Conservation (phyloP, 2,113 vertebrate genomes). For the Helogale parvula region DNA sequence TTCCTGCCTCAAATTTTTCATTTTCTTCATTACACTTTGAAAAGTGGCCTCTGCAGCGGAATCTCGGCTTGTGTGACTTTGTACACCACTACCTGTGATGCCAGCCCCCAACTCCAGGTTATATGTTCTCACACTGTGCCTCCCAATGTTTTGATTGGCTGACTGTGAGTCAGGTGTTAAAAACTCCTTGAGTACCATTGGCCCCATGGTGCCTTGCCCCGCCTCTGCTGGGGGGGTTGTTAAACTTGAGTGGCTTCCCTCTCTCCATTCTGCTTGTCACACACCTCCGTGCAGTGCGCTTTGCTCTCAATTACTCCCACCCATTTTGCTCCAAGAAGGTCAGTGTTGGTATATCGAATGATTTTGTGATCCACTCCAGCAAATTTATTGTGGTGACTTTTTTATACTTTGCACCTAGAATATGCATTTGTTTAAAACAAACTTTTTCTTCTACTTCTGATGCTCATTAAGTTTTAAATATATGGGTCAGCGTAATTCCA, state of each 20-base stretch:
- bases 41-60: not conserved
- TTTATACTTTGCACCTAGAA: not conserved
- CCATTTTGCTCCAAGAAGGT: not conserved
- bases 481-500: not conserved
- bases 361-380: not conserved
- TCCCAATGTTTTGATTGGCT: not conserved
- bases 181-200: not conserved
- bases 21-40: not conserved
- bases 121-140: not conserved
- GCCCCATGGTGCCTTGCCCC: fast-evolving
- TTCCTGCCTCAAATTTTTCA: not conserved
- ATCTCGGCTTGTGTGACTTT: not conserved
- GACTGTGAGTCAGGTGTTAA: not conserved
- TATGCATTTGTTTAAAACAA: not conserved
- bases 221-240: not conserved
- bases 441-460: not conserved
- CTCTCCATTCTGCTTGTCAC: not conserved
- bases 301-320: not conserved
- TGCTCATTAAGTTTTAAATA: not conserved
- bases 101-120: not conserved
- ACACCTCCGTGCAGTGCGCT: not conserved
- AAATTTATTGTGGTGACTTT: not conserved
- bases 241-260: not conserved
- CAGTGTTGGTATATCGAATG: not conserved
- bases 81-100: not conserved